These are phyloP conservation scores for Willisornis vidua DNA, from an alignment of 2,113 vertebrate genomes.

Conservation along the genomic window DNA sequence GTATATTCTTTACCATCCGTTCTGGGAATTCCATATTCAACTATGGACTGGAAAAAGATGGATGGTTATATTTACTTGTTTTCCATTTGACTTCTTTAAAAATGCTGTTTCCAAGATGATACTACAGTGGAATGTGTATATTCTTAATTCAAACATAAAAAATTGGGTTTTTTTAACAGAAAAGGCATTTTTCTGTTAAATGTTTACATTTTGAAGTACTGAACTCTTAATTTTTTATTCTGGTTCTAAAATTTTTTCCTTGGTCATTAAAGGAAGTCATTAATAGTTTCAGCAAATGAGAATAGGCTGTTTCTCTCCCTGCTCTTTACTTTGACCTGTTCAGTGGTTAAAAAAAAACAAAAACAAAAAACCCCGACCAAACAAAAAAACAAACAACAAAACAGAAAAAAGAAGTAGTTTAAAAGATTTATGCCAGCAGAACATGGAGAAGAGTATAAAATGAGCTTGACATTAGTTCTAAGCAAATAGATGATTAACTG, in stretches of 20 bases:
- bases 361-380: too few species aligned
- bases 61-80: neutral
- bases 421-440: neutral
- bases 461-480: neutral
- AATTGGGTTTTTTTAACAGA: neutral
- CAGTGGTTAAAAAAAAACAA: neutral
- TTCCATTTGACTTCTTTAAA: neutral
- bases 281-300: neutral
- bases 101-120: neutral
- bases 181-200: neutral
- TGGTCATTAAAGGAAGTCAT: neutral
- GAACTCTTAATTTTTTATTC: neutral
- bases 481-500: neutral
- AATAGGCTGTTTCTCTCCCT: neutral
- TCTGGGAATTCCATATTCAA: neutral
- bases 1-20: neutral
- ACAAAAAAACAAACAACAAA: too few species aligned
- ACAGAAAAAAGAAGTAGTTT: neutral
- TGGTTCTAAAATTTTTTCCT: neutral
- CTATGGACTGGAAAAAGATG: neutral
- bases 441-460: neutral
- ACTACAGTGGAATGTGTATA: neutral
- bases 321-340: neutral
- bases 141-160: neutral
- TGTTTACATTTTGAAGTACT: neutral